phyloP scores from a whole-genome alignment of 2,113 vertebrate species.

The Reinhardtius hippoglossoides region DNA sequence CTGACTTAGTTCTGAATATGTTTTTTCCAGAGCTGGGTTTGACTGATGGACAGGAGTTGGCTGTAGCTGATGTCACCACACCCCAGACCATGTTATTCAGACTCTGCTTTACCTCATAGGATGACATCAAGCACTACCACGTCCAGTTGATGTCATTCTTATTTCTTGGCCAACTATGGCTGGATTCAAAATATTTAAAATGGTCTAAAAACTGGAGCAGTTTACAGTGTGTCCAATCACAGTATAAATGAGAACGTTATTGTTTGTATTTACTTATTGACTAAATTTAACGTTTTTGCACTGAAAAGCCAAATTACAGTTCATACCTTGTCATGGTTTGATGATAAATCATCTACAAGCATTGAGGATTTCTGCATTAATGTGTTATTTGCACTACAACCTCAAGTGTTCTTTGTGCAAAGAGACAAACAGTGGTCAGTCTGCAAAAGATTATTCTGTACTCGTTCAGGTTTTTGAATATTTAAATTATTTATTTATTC shows the following conservation, averaged over 20 bases:
- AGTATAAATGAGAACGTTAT: conserved; percentile 15
- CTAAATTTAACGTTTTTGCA: conserved; percentile 47
- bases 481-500: conserved; percentile 65
- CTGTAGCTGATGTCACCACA: conserved; percentile 93
- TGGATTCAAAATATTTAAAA: conserved; percentile 28
- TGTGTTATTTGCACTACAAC: conserved; percentile 38
- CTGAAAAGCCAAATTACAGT: conserved; percentile 54
- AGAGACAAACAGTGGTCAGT: conserved; percentile 22
- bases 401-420: conserved; percentile 28
- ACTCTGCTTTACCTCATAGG: conserved; percentile 91
- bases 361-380: conserved; percentile 32
- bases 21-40: conserved; percentile 89
- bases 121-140: conserved; percentile 38
- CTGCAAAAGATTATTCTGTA: conserved; percentile 29
- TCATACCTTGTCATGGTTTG: conserved; percentile 36
- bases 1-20: conserved; percentile 31
- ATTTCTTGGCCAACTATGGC: conserved; percentile 21
- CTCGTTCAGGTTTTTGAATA: conserved; percentile 21
- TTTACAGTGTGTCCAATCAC: conserved; percentile 50
- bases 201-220: conserved; percentile 22
- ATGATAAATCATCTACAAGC: conserved; percentile 21
- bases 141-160: conserved; percentile 29
- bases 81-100: conserved; percentile 96
- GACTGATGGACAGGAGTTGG: conserved; percentile 91
- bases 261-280: conserved; percentile 31